Conservation (phyloP, 1,140 invertebrate species). For the Diachasmimorpha longicaudata region DNA sequence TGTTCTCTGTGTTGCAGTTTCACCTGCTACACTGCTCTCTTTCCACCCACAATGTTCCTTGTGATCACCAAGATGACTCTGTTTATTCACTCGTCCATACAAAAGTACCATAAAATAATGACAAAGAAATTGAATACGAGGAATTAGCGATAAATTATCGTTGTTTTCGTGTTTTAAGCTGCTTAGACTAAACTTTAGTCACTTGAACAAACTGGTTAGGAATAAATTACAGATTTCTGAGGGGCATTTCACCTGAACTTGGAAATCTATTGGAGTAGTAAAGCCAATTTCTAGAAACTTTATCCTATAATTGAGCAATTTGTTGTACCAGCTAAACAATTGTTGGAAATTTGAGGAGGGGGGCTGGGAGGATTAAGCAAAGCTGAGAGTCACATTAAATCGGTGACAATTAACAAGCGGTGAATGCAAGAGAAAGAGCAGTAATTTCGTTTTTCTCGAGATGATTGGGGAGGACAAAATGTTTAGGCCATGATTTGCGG, state of each 20-base stretch:
- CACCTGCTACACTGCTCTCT: background rate
- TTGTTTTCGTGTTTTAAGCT: slow-evolving; percentile 11
- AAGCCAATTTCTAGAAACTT: slow-evolving; percentile 2
- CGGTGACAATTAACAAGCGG: background rate
- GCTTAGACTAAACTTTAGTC: slow-evolving; percentile 3
- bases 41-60: background rate
- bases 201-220: background rate
- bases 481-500: no score
- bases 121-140: background rate
- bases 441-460: no score
- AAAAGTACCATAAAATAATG: background rate
- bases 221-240: slow-evolving; percentile 12
- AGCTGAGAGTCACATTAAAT: background rate
- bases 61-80: background rate
- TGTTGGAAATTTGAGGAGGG: background rate
- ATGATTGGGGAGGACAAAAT: no score
- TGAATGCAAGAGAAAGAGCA: background rate
- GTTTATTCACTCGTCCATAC: slow-evolving; percentile 1
- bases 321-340: slow-evolving; percentile 18
- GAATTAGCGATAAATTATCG: background rate
- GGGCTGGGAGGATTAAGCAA: background rate
- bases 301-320: slow-evolving; percentile 9
- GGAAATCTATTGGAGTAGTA: background rate
- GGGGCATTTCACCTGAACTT: background rate
- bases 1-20: background rate